Base-by-base conservation (phyloP, 2,113 vertebrate species). In the Bos javanicus region DNA sequence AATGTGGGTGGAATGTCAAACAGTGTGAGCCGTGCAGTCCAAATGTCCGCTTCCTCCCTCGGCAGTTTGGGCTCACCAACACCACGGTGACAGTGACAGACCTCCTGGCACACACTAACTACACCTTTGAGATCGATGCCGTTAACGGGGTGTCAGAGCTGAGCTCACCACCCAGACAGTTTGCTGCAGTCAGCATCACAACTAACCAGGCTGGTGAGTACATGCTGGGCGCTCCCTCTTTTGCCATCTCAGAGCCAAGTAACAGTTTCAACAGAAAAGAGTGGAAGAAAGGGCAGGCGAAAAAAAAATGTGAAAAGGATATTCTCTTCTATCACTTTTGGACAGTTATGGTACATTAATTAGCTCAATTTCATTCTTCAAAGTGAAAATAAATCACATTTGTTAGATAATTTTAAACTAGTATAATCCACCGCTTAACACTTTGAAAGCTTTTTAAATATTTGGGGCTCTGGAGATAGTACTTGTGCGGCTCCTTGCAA, bases 161-260 rank as follows among this genome's bases (percentile, higher is more conserved):
- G 94, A 99, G 99, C 19, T 98, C 99, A 0, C 97, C 98, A 10
- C 98, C 99, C 64, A 99, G 99, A 36, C 99, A 99, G 95, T 99
- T 99, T 52, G 99, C 99, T 3, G 99, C 99, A 0, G 99, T 99
- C 97, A 99, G 99, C 98, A 99, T 99, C 98, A 99, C 99, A 9
- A 99, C 99, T 33, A 99, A 99, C 97, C 99, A 99, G 99, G 99
- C 99, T 25, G 99, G 99, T 99, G 98, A 99, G 99, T 99, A 86
- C 28, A 1, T 6, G 10, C 26, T 13, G 9, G 84, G n/a, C 3
- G 33, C 48, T 78, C 57, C 2, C 10, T 11, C 54, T 59, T 19
- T 80, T 92, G 7, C 60, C 28, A 2, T 33, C 21, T 11, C 1
- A 74, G 25, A 62, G 2, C 23, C 9, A 33, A 57, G 28, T 1